Evolutionary conservation across 2,888 invertebrate genomes (phyloP).

Genomic region (Coelopa pilipes): DNA sequence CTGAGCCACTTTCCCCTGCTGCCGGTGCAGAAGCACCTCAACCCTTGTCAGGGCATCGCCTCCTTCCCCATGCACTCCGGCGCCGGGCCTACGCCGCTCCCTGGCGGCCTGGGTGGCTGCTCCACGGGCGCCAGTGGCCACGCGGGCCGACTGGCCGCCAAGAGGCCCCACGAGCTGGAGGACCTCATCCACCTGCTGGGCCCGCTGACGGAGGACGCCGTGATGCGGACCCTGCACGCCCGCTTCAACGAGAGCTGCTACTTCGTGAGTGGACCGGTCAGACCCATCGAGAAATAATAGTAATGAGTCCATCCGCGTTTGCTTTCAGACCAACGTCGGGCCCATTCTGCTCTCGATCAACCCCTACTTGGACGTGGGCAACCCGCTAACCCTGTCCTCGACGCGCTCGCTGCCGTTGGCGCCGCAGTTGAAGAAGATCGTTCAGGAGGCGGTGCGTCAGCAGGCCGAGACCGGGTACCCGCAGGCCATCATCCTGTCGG

Average conservation of each 20-base stretch:
- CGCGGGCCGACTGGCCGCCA: slow-evolving; percentile 39
- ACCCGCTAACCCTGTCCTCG: slow-evolving; percentile 86
- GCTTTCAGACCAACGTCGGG: slow-evolving; percentile 88
- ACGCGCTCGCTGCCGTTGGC: slow-evolving; percentile 79
- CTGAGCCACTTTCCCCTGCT: slow-evolving; percentile 52
- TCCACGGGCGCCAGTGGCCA: slow-evolving; percentile 22
- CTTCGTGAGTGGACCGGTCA: slow-evolving; percentile 77
- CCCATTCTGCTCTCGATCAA: slow-evolving; percentile 91
- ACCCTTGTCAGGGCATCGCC: slow-evolving; percentile 59
- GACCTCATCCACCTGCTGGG: slow-evolving; percentile 93
- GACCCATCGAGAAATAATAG: not conserved
- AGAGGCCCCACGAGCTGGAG: slow-evolving; percentile 72
- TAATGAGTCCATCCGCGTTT: not conserved
- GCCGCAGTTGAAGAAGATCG: slow-evolving; percentile 87
- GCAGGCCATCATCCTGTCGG: slow-evolving; percentile 92
- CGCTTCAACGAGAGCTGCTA: slow-evolving; percentile 87
- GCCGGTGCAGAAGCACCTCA: slow-evolving; percentile 56
- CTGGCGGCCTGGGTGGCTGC: slow-evolving; percentile 24
- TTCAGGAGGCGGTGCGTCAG: slow-evolving; percentile 91
- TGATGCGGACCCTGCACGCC: slow-evolving; percentile 89
- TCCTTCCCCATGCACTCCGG: slow-evolving; percentile 28
- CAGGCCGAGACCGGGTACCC: slow-evolving; percentile 96
- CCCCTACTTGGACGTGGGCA: slow-evolving; percentile 87
- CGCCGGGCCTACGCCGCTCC: slow-evolving; percentile 32
- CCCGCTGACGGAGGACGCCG: slow-evolving; percentile 93